A percentile compares a stretch with the other conserved stretches of the same genome.
Conservation (phyloP, 2,888 invertebrate species). For the Ctena decussata region DNA sequence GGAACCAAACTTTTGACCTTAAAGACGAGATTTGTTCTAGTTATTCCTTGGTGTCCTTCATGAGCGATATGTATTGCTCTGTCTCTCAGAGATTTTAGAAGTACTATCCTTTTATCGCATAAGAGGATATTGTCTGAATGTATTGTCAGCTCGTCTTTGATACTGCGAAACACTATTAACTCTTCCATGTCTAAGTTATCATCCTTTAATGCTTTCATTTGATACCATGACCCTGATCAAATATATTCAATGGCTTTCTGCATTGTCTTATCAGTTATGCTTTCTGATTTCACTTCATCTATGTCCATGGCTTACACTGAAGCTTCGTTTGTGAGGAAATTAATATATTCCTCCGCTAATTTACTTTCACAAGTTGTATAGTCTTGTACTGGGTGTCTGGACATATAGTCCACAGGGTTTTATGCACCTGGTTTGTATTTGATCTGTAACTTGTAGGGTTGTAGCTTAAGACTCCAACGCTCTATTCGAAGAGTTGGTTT, state of each 20-base stretch:
- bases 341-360: slow-evolving; percentile 69
- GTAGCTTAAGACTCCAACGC: slow-evolving; percentile 58
- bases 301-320: slow-evolving; percentile 68
- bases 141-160: slow-evolving; percentile 52
- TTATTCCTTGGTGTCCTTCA: slow-evolving; percentile 70
- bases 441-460: slow-evolving; percentile 64
- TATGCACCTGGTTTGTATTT: slow-evolving; percentile 62
- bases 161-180: slow-evolving; percentile 15
- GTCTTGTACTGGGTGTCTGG: slow-evolving; percentile 56
- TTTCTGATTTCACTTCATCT: slow-evolving; percentile 63
- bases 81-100: slow-evolving; percentile 43
- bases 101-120: slow-evolving; percentile 33
- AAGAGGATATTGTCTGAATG: slow-evolving; percentile 43
- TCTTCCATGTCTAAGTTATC: too few species aligned
- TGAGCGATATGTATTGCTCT: slow-evolving; percentile 64
- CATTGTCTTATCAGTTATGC: slow-evolving; percentile 55
- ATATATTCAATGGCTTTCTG: slow-evolving; percentile 51
- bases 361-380: slow-evolving; percentile 24
- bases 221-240: slow-evolving; percentile 42
- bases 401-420: slow-evolving; percentile 73
- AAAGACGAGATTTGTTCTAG: slow-evolving; percentile 61
- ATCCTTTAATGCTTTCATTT: slow-evolving; percentile 36
- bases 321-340: slow-evolving; percentile 49
- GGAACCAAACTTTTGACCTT: slow-evolving; percentile 69
- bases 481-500: slow-evolving; percentile 68